Percentiles rank a stretch among this genome's conserved stretches.
Conservation (phyloP, 2,888 invertebrate genomes). For the Lacanobia wlatinum region DNA sequence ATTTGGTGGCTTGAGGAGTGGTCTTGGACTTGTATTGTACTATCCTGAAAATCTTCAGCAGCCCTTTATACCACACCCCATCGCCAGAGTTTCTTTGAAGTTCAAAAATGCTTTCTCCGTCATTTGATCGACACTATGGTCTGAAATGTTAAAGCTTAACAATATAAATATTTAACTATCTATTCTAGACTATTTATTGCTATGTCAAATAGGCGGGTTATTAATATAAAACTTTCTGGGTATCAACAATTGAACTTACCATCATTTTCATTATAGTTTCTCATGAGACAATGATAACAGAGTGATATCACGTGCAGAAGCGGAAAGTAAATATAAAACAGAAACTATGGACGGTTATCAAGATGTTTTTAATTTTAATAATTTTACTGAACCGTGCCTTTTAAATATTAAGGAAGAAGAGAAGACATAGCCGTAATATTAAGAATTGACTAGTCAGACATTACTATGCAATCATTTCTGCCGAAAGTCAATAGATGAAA, state of each 20-base stretch:
- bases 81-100: conserved; percentile 23
- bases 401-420: conserved; percentile 52
- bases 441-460: conserved; percentile 74
- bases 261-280: conserved; percentile 63
- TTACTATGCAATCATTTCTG: conserved; percentile 52
- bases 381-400: conserved; percentile 71
- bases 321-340: conserved; percentile 65
- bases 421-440: conserved; percentile 64
- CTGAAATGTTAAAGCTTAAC: conserved; percentile 81
- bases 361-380: conserved; percentile 70
- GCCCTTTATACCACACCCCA: conserved; percentile 19
- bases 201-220: conserved; percentile 90
- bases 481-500: conserved; percentile 53
- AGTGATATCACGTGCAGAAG: conserved; percentile 64
- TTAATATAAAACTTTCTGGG: conserved; percentile 83
- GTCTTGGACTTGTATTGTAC: conserved; percentile 15
- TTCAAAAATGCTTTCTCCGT: conserved; percentile 53
- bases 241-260: conserved; percentile 81
- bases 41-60: not conserved
- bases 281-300: conserved; percentile 59
- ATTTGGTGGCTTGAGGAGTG: conserved; percentile 28
- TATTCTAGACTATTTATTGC: conserved; percentile 90
- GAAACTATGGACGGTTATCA: conserved; percentile 81
- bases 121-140: conserved; percentile 76
- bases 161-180: conserved; percentile 86